These are phyloP conservation scores for Hipparchia sbordonii DNA, from an alignment of 2,888 invertebrate genomes.

Conservation along the genomic window DNA sequence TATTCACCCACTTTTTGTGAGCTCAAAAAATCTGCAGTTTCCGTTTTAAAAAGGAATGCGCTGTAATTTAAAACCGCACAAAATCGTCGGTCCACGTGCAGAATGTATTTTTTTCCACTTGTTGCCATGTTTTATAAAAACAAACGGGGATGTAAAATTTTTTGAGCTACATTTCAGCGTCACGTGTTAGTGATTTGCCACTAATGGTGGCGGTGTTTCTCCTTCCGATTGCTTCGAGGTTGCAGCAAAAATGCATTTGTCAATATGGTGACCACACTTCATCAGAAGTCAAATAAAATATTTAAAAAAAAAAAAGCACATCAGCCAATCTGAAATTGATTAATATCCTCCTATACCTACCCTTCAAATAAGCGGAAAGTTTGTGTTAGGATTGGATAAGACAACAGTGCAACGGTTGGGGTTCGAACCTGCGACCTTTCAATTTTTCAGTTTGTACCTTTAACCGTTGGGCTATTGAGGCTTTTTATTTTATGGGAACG, in stretches of 20 bases:
- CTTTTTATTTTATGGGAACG: too few relatives aligned
- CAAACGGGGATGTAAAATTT: conserved; percentile 43
- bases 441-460: too few relatives aligned
- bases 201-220: conserved; percentile 68
- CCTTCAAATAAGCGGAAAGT: too few relatives aligned
- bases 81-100: conserved; percentile 74
- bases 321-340: too few relatives aligned
- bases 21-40: conserved; percentile 69
- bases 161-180: conserved; percentile 55
- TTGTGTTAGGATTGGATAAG: too few relatives aligned
- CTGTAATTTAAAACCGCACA: conserved; percentile 76
- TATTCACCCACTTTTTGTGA: conserved; percentile 53
- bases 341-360: too few relatives aligned
- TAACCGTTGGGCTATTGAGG: too few relatives aligned
- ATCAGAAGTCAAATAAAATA: background rate
- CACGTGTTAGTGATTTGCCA: conserved; percentile 77
- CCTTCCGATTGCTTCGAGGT: conserved; percentile 56
- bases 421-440: too few relatives aligned
- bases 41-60: conserved; percentile 69
- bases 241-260: conserved; percentile 41
- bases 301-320: too few relatives aligned
- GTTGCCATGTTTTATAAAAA: conserved; percentile 59
- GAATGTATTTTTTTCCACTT: conserved; percentile 58
- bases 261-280: conserved; percentile 30
- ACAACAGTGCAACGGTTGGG: too few relatives aligned